These are phyloP conservation scores for Macrocentrus cingulum DNA, from an alignment of 1,140 invertebrate species.

Conservation along the genomic window DNA sequence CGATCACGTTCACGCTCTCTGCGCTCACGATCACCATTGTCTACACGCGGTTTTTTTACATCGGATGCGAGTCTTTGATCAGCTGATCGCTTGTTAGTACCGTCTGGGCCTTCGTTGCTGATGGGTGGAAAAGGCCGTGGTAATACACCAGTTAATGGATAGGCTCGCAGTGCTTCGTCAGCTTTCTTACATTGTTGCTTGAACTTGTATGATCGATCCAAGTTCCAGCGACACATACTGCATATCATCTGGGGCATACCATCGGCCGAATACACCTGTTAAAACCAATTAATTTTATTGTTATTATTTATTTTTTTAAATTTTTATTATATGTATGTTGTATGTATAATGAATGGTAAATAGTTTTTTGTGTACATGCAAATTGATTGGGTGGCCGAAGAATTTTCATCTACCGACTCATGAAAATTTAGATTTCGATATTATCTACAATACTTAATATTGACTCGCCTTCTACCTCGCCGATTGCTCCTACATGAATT, in stretches of 20 bases:
- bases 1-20: conserved; percentile 22
- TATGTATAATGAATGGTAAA: too few relatives aligned
- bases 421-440: conserved; percentile 7
- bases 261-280: conserved; percentile 70
- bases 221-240: conserved; percentile 65
- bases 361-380: too few relatives aligned
- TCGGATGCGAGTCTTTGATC: conserved; percentile 43
- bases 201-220: conserved; percentile 71
- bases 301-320: too few relatives aligned
- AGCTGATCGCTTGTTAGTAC: conserved; percentile 34
- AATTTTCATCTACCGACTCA: too few relatives aligned
- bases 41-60: conserved; percentile 45
- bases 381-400: too few relatives aligned
- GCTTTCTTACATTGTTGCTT: conserved; percentile 73
- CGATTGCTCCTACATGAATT: conserved; percentile 26
- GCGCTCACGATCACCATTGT: conserved; percentile 50
- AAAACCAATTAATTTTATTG: conserved; percentile 35
- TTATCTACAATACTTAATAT: conserved; percentile 21
- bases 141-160: conserved; percentile 66
- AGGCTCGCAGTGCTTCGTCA: conserved; percentile 69
- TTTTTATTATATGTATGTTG: too few relatives aligned
- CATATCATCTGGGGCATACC: conserved; percentile 74
- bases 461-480: conserved; percentile 22
- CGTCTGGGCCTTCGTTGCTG: conserved; percentile 40
- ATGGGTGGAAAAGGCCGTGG: conserved; percentile 57